Conservation (phyloP, 2,113 vertebrate species). For the Pelodiscus sinensis region DNA sequence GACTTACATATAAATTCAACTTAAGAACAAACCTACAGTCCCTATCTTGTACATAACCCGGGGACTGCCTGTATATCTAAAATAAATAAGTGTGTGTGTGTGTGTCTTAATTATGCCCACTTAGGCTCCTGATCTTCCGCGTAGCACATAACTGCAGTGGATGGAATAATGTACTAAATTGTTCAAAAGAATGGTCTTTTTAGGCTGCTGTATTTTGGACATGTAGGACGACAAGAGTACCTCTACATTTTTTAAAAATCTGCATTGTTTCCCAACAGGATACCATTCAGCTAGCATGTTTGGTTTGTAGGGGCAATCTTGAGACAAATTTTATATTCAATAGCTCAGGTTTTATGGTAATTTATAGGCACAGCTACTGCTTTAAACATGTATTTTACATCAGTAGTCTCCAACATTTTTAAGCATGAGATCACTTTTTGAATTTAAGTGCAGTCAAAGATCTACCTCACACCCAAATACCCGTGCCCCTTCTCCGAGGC, state of each 20-base stretch:
- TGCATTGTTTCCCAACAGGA: neutral
- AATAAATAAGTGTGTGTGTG: too few species aligned
- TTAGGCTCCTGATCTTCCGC: neutral
- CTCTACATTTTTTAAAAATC: neutral
- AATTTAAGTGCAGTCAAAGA: too few species aligned
- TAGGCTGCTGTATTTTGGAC: neutral
- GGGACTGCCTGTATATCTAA: too few species aligned
- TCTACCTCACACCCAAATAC: too few species aligned
- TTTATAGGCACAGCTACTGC: neutral
- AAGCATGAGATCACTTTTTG: too few species aligned
- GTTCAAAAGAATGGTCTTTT: neutral
- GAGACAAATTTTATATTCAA: neutral
- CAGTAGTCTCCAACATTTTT: too few species aligned
- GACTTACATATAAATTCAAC: too few species aligned
- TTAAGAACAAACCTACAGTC: too few species aligned
- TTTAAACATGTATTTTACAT: slow-evolving; percentile 33
- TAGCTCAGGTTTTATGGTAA: neutral
- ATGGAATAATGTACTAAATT: neutral
- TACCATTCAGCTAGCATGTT: neutral
- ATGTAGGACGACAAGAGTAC: neutral
- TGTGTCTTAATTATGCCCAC: neutral
- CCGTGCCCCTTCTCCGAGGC: too few species aligned
- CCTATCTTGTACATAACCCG: too few species aligned
- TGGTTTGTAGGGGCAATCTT: neutral
- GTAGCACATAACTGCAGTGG: neutral